Conservation (phyloP, 2,113 vertebrate genomes). For the Sakesphorus luctuosus region DNA sequence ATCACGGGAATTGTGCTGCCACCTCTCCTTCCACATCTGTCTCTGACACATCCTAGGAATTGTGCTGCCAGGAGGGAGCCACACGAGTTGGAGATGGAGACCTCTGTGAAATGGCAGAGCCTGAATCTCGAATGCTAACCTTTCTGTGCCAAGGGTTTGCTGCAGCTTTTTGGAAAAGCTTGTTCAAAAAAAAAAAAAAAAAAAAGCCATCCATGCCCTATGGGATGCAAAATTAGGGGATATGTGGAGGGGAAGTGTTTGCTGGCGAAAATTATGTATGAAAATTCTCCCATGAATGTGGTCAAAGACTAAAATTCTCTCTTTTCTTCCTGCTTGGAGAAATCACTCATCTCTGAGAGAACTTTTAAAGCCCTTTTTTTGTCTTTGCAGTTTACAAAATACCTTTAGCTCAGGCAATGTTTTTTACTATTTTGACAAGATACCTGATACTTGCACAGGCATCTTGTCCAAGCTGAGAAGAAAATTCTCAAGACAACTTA, state of each 20-base stretch:
- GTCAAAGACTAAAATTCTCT: not conserved
- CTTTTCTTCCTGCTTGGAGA: not conserved
- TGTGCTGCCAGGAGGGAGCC: not conserved
- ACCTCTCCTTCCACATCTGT: not conserved
- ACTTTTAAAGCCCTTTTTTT: not conserved
- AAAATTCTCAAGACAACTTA: not conserved
- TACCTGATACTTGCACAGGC: not conserved
- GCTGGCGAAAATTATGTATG: not conserved
- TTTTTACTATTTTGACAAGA: not conserved
- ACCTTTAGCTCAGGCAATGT: not conserved
- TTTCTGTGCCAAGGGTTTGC: not conserved
- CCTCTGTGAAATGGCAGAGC: not conserved
- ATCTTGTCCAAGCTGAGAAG: not conserved
- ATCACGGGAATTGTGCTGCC: not conserved
- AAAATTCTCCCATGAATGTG: not conserved
- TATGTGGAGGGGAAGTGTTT: not conserved
- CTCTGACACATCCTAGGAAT: not conserved
- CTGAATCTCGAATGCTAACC: not conserved
- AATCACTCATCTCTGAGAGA: not conserved
- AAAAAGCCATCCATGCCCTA: not conserved
- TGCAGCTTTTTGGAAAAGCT: not conserved
- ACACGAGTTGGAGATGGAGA: not conserved
- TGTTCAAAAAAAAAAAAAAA: not conserved
- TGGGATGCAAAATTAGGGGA: not conserved
- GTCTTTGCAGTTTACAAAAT: not conserved